Evolutionary conservation across 2,888 invertebrate species (phyloP).

Genomic region (Euplexia lucipara): DNA sequence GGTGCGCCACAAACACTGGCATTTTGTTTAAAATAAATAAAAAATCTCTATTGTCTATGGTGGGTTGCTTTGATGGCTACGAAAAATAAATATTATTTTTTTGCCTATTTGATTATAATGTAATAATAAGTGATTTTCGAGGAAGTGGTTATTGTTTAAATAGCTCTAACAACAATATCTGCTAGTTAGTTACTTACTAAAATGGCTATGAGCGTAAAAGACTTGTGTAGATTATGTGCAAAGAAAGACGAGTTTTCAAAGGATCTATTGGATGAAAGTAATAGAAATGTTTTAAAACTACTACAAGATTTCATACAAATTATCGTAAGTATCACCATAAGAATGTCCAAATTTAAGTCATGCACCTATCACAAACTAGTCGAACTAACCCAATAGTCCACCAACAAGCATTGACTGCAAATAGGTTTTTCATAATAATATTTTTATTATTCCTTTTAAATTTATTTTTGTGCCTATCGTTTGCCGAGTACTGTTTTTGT

Average conservation of each 20-base stretch:
- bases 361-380: neutral
- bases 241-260: slow-evolving; percentile 83
- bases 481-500: neutral
- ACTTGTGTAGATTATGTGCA: slow-evolving; percentile 86
- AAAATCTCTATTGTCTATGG: slow-evolving; percentile 15
- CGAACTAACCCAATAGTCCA: neutral
- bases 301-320: slow-evolving; percentile 84
- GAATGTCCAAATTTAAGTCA: neutral
- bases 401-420: slow-evolving; percentile 5
- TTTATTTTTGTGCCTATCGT: neutral
- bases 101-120: neutral
- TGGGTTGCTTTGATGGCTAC: slow-evolving; percentile 30
- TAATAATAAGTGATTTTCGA: neutral
- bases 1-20: neutral
- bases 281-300: slow-evolving; percentile 81
- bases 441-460: neutral
- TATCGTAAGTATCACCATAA: slow-evolving; percentile 72
- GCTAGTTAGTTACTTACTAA: slow-evolving; percentile 35
- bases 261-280: slow-evolving; percentile 82
- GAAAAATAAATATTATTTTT: slow-evolving; percentile 30
- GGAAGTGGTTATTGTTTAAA: slow-evolving; percentile 1
- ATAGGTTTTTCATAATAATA: neutral
- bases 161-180: neutral
- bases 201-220: slow-evolving; percentile 73
- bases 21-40: neutral